Evolutionary conservation across 2,797 vertebrate species (phyloP), one percentile per base, ranked within the genome.

Genomic region (Chrysocyon brachyurus): DNA sequence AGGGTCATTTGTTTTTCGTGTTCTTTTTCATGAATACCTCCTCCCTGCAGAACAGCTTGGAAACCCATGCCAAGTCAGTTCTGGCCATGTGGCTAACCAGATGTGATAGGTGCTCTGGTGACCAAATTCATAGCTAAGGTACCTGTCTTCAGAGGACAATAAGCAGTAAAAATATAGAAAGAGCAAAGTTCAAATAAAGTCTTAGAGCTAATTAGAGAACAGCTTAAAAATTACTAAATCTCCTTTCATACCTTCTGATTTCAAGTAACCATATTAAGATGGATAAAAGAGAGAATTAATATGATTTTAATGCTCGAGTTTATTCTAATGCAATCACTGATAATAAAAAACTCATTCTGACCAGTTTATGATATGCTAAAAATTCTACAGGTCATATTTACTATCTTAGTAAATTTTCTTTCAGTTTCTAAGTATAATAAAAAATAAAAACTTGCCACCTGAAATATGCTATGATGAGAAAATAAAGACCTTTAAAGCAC

Each of bases 341-440:
- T 73, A 91, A 84, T 66, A 89, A 96, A 40, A 91, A 91, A 49
- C 46, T 96, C 61, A 94, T 91, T 82, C 52, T 93, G 14, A 68
- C 54, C 61, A 78, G 77, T 91, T 93, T 92, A 87, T 64, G 16
- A 84, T 83, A 84, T 19, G 70, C 70, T 91, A 49, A 96, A 96
- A 97, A 97, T 78, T 66, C 87, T 92, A 97, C 88, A 93, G 11
- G 57, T 61, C 75, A 78, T 83, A 72, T 87, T 96, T 90, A 93
- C 66, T 82, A 72, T 70, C 40, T 92, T 90, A 88, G 70, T 31
- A 84, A 93, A 95, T 85, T 84, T 77, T 59, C 77, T 96, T 90
- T 84, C 83, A 61, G 36, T 87, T 89, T 87, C 54, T 79, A 72
- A 64, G 78, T 73, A 61, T 89, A 94, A 88, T 78, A 90, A 95